A percentile compares a stretch with the other conserved stretches of the same genome.
These are phyloP conservation scores for Loris lydekkerianus DNA, from an alignment of 2,797 vertebrate species.

Conservation along the genomic window DNA sequence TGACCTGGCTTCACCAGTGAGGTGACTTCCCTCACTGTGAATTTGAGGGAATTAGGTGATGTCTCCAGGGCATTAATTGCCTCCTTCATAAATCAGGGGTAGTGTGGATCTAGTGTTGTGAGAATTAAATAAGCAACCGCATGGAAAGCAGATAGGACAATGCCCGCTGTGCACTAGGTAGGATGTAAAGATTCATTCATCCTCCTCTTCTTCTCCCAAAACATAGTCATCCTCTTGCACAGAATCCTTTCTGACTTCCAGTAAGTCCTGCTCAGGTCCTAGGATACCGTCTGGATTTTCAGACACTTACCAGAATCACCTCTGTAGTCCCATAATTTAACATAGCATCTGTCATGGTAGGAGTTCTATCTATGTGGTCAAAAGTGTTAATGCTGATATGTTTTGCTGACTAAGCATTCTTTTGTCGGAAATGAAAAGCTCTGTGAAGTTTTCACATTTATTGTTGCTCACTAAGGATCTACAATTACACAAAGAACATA, in stretches of 20 bases:
- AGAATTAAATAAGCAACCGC: not conserved
- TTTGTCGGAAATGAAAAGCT: not conserved
- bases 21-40: not conserved
- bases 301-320: not conserved
- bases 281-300: not conserved
- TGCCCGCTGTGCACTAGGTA: not conserved
- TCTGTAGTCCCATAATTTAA: not conserved
- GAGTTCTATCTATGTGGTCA: not conserved
- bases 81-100: not conserved
- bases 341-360: not conserved
- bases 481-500: not conserved
- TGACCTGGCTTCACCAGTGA: too few relatives aligned
- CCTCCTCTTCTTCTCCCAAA: not conserved
- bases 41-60: not conserved
- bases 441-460: not conserved
- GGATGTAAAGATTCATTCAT: not conserved
- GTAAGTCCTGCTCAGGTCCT: not conserved
- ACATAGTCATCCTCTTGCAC: not conserved
- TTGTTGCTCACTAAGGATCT: not conserved
- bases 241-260: not conserved
- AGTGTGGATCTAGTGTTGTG: not conserved
- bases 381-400: not conserved
- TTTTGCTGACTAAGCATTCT: not conserved
- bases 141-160: rapidly evolving
- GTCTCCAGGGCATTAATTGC: not conserved